A percentile compares a stretch with the other conserved stretches of the same genome.
These are phyloP conservation scores for Chaetodon trifasciatus DNA, from an alignment of 2,797 vertebrate genomes.

Conservation along the genomic window DNA sequence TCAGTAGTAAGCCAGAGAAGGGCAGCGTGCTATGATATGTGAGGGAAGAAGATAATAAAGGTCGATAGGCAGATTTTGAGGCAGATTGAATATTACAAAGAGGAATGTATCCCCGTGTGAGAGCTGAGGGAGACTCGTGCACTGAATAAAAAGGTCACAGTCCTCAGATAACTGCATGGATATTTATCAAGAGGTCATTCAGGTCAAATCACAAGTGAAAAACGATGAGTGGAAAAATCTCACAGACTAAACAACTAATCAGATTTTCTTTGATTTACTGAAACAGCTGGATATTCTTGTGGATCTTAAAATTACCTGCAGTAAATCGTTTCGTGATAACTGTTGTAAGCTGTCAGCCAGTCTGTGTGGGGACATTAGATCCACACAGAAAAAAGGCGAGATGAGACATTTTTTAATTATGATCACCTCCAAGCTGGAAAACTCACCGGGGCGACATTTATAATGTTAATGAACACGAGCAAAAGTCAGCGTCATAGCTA, in stretches of 20 bases:
- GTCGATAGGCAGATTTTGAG: constrained; percentile 14
- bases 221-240: constrained; percentile 20
- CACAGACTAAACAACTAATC: constrained; percentile 1
- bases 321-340: neutral
- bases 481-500: constrained; percentile 4
- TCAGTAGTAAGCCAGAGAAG: constrained; percentile 28
- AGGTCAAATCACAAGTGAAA: constrained; percentile 13
- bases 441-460: constrained; percentile 11
- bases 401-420: constrained; percentile 42
- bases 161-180: constrained; percentile 30
- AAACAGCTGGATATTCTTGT: neutral
- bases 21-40: neutral
- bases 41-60: constrained; percentile 22
- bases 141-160: constrained; percentile 39
- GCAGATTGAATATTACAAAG: constrained; percentile 30
- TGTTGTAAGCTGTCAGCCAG: constrained; percentile 19
- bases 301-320: constrained; percentile 13
- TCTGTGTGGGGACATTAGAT: constrained; percentile 38
- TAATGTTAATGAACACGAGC: neutral
- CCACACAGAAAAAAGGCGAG: constrained; percentile 44
- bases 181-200: constrained; percentile 24
- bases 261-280: neutral
- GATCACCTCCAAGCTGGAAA: constrained; percentile 40
- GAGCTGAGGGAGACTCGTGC: constrained; percentile 14
- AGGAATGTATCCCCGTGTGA: constrained; percentile 18